Evolutionary conservation across 2,888 invertebrate species (phyloP).

Genomic region (Halictus quadricinctus): DNA sequence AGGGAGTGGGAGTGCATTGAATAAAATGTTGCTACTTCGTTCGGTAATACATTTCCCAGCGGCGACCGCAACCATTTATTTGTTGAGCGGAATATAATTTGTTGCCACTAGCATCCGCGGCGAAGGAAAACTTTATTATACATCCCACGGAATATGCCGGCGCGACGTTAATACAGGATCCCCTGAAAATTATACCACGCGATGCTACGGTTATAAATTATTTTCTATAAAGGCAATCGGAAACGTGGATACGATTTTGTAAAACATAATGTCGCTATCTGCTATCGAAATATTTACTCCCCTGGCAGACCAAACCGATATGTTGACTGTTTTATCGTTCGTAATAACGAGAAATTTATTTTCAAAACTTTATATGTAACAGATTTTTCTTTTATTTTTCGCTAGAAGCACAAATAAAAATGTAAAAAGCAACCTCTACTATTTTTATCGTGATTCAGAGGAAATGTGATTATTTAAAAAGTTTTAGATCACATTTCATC

Average conservation of each 20-base stretch:
- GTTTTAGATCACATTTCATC: too few relatives aligned
- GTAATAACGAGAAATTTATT: too few relatives aligned
- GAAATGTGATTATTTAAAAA: too few relatives aligned
- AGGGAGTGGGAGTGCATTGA: neutral
- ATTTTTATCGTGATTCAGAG: too few relatives aligned
- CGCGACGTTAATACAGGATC: neutral
- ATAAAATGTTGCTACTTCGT: conserved; percentile 8
- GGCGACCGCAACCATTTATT: neutral
- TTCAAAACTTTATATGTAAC: too few relatives aligned
- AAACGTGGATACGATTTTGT: neutral
- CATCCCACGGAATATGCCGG: neutral
- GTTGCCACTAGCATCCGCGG: neutral
- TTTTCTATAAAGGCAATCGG: neutral
- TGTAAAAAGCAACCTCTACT: too few relatives aligned
- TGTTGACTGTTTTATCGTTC: too few relatives aligned
- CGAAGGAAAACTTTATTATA: conserved; percentile 9
- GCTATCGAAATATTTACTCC: too few relatives aligned
- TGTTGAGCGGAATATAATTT: neutral
- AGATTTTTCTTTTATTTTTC: too few relatives aligned
- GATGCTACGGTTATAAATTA: neutral
- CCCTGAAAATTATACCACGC: neutral
- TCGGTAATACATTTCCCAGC: conserved; percentile 27
- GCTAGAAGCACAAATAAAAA: too few relatives aligned
- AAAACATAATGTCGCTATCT: neutral
- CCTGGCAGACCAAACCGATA: too few relatives aligned